Evolutionary conservation across 2,888 invertebrate species (phyloP).

Genomic region (Melipona bicolor): DNA sequence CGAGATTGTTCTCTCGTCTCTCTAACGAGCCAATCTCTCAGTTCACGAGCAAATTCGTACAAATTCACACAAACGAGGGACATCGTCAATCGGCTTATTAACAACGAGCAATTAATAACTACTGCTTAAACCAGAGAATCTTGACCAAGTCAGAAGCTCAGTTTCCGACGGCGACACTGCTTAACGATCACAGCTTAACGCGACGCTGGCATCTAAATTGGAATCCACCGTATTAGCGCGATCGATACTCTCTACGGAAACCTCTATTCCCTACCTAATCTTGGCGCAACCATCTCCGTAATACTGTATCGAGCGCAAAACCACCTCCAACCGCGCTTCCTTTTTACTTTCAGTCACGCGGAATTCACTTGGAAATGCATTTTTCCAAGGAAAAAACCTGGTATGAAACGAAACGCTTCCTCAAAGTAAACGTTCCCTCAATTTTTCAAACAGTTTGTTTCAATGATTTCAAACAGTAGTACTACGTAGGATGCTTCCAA

Average conservation of each 20-base stretch:
- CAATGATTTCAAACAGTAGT: no score
- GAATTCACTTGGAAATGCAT: neutral
- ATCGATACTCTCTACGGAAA: conserved; percentile 20
- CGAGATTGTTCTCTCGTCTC: neutral
- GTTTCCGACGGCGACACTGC: conserved; percentile 29
- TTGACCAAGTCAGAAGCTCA: conserved; percentile 36
- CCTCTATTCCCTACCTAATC: conserved; percentile 9
- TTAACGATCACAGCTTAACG: conserved; percentile 34
- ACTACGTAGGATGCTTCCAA: no score
- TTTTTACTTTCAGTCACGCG: neutral
- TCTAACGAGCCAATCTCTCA: no score
- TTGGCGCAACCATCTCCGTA: neutral
- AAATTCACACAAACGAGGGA: neutral
- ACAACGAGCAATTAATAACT: conserved; percentile 15
- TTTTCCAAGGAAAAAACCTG: neutral
- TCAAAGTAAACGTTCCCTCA: neutral
- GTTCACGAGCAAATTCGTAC: no score
- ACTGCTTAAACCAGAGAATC: conserved; percentile 12
- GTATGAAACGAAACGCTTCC: neutral
- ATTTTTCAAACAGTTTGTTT: neutral
- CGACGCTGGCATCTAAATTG: conserved; percentile 33
- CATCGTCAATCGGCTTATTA: conserved; percentile 20
- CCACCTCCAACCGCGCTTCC: neutral
- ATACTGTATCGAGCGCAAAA: neutral
- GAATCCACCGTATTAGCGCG: conserved; percentile 24